Evolutionary conservation across 1,140 invertebrate species (phyloP).

Genomic region (Zaprionus vittiger): DNA sequence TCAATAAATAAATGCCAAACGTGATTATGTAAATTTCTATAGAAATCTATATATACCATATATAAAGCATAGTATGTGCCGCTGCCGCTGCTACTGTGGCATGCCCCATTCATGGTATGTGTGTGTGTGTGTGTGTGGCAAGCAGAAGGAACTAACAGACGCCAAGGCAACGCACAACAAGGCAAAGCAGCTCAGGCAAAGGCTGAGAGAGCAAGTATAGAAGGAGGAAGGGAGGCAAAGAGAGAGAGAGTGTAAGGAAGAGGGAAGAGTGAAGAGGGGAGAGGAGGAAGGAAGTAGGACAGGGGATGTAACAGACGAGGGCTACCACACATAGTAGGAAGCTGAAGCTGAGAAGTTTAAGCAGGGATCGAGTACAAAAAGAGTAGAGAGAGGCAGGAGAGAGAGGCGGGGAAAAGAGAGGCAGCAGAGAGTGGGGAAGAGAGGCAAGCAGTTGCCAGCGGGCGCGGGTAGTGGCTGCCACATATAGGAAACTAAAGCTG

Average conservation of each 20-base stretch:
- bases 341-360: not conserved
- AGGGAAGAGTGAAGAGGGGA: not conserved
- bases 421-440: not conserved
- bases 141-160: not conserved
- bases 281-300: not conserved
- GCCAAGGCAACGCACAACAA: conserved; percentile 1
- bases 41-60: conserved; percentile 61
- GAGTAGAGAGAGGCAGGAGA: not conserved
- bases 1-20: conserved; percentile 83
- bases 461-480: not conserved
- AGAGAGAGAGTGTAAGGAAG: not conserved
- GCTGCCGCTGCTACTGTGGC: conserved; percentile 2
- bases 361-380: conserved; percentile 11
- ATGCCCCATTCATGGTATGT: conserved; percentile 3
- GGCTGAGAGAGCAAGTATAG: not conserved
- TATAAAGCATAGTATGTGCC: conserved; percentile 22
- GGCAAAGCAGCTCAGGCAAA: conserved; percentile 8
- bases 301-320: not conserved
- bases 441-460: too few species aligned
- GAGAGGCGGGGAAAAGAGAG: not conserved
- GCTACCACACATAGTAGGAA: not conserved
- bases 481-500: not conserved
- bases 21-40: conserved; percentile 81
- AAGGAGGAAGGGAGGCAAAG: not conserved
- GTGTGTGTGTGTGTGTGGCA: conserved; percentile 1